Evolutionary conservation across 2,888 invertebrate genomes (phyloP).

Genomic region (Lasiommata megera): DNA sequence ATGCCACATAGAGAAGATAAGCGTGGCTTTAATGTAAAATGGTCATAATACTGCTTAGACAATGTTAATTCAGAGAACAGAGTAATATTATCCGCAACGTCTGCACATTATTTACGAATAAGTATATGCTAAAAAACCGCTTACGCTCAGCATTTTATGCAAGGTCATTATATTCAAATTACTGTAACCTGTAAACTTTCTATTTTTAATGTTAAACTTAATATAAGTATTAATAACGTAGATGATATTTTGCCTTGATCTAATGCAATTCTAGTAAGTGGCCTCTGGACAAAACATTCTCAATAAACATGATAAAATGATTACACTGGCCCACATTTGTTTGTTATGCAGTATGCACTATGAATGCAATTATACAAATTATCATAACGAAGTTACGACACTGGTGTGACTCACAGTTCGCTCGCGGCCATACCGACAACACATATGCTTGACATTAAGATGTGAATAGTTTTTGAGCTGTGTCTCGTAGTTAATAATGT

Average conservation of each 20-base stretch:
- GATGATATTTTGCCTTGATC: background rate
- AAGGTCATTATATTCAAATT: background rate
- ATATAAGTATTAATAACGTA: conserved; percentile 3
- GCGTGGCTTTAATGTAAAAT: too few species aligned
- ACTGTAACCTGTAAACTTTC: background rate
- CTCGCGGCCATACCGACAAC: conserved; percentile 52
- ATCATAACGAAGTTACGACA: conserved; percentile 45
- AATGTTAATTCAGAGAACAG: too few species aligned
- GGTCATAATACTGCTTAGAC: too few species aligned
- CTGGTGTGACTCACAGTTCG: conserved; percentile 66
- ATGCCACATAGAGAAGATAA: too few species aligned
- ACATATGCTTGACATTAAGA: conserved; percentile 60
- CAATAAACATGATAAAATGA: conserved; percentile 31
- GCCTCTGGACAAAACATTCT: conserved; percentile 54
- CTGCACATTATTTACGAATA: background rate
- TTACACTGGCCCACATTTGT: conserved; percentile 8
- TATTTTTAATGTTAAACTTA: background rate
- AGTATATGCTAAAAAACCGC: background rate
- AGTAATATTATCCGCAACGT: background rate
- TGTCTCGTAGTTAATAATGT: conserved; percentile 43
- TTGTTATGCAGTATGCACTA: conserved; percentile 29
- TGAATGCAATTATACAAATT: conserved; percentile 32
- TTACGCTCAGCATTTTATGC: background rate
- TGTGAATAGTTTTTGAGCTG: conserved; percentile 82
- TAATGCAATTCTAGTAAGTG: conserved; percentile 32